Conservation (phyloP, 2,888 invertebrate species). For the Phrixothrix hirtus region DNA sequence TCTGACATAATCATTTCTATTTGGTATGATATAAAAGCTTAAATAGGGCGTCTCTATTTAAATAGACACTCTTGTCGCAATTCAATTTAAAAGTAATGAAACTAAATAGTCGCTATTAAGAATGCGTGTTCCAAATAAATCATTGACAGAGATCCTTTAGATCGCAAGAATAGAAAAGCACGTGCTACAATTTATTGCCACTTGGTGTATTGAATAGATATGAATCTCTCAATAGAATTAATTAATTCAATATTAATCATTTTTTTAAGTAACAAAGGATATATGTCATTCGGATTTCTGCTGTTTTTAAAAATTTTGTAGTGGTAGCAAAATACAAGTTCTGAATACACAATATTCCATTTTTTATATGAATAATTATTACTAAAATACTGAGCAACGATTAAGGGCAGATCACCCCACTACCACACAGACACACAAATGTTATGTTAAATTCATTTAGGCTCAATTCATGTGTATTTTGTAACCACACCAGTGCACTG, state of each 20-base stretch:
- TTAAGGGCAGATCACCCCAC: too few relatives aligned
- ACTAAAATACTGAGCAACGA: too few relatives aligned
- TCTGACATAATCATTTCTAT: conserved; percentile 14
- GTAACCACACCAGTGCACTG: too few relatives aligned
- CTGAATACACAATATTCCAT: too few relatives aligned
- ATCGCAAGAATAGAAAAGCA: conserved; percentile 1
- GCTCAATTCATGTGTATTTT: too few relatives aligned
- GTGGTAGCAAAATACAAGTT: background rate
- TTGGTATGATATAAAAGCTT: conserved; percentile 7
- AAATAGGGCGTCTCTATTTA: conserved; percentile 12
- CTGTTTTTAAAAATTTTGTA: background rate
- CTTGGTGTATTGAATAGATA: conserved; percentile 3
- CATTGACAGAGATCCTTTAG: conserved; percentile 8
- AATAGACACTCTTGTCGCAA: conserved; percentile 13
- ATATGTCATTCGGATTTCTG: background rate
- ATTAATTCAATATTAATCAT: background rate
- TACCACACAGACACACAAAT: too few relatives aligned
- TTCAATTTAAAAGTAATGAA: conserved; percentile 30
- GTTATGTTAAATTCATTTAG: too few relatives aligned
- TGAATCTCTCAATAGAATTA: background rate
- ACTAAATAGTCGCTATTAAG: conserved; percentile 18
- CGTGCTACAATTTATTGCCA: conserved; percentile 5
- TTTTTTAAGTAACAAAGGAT: background rate
- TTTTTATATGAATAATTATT: too few relatives aligned
- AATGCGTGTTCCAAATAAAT: conserved; percentile 22